Conservation (phyloP, 92 coral and sea anemone genomes). For the Galaxea fascicularis region DNA sequence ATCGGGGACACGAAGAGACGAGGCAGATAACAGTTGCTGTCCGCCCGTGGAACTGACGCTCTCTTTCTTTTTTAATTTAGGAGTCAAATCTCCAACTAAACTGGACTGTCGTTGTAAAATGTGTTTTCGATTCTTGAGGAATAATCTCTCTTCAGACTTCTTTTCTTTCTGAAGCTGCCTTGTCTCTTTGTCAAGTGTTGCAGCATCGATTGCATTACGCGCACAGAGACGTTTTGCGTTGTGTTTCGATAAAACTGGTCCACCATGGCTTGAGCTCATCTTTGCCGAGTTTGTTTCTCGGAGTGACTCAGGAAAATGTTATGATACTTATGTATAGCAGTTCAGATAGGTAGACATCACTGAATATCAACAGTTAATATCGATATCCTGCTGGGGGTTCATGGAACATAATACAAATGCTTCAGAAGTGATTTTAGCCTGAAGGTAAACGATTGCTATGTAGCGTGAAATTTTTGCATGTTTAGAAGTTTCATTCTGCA, state of each 20-base stretch:
- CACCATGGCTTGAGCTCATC: not conserved
- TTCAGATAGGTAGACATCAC: no score
- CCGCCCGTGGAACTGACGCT: not conserved
- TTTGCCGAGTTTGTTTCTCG: not conserved
- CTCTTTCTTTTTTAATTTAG: not conserved
- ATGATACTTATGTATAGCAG: no score
- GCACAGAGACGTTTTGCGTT: conserved; percentile 13
- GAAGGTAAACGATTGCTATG: no score
- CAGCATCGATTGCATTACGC: conserved; percentile 24
- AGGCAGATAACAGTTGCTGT: not conserved
- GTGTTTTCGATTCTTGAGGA: conserved; percentile 25
- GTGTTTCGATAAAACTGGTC: not conserved
- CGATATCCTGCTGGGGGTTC: no score
- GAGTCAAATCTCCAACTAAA: not conserved
- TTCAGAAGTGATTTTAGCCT: no score
- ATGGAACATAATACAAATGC: no score
- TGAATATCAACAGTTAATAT: no score
- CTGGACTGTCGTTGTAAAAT: conserved; percentile 29
- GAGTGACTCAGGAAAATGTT: not conserved
- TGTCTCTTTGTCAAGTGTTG: not conserved
- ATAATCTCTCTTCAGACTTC: conserved; percentile 18
- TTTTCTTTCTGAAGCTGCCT: conserved; percentile 19
- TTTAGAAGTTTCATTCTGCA: no score
- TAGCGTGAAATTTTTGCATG: no score
- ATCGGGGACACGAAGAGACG: not conserved